Evolutionary conservation across 92 coral and sea anemone species (phyloP), one percentile per base, ranked within the genome.

Genomic region (Phenganax stokvisi): DNA sequence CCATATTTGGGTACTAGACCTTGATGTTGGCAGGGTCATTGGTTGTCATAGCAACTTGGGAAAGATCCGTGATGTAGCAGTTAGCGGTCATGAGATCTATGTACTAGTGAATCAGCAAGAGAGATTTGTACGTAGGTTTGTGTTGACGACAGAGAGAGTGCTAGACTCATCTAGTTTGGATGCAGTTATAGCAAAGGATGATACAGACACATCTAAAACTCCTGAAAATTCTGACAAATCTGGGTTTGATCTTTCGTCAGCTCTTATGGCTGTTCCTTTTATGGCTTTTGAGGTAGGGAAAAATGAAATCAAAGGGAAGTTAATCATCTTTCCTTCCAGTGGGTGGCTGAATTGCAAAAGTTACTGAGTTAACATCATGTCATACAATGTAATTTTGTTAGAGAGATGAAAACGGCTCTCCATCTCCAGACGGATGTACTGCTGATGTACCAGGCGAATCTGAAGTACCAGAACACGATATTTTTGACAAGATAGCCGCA

Each of bases 1-100:
- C 37, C 89, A 89, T 55, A 82, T 94, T 56, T 94, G 98, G 97
- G 91, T 94, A 8, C 90, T 94, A 47, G 97, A 94, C 81, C 85
- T 90, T 10, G 87, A 93, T 12, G 92, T 90, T 16, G 89, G 98
- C 51, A 89, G 88, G 70, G 76, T 94, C 53, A 88, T 89, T 25
- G 96, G 97, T 84, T 91, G 81, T 72, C 92, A 89, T 82, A 86
- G 86, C 84, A 81, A 87, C 87, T 85, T 87, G 80, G 91, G 92
- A 25, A 89, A 90, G 25, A 90, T 94, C 64, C 83, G 88, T 16
- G 97, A 94, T 58, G 94, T 92, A 30, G 83, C 92, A 56, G 88
- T 96, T 6, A 86, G 83, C 16, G 98, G 98, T 8, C 97, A 94
- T 66, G 98, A 94, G 89, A 80, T 94, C 30, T 94, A 84, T 61